A percentile compares a stretch with the other conserved stretches of the same genome.
Evolutionary conservation across 2,113 vertebrate species (phyloP).

Genomic region (Pygathrix nemaeus): DNA sequence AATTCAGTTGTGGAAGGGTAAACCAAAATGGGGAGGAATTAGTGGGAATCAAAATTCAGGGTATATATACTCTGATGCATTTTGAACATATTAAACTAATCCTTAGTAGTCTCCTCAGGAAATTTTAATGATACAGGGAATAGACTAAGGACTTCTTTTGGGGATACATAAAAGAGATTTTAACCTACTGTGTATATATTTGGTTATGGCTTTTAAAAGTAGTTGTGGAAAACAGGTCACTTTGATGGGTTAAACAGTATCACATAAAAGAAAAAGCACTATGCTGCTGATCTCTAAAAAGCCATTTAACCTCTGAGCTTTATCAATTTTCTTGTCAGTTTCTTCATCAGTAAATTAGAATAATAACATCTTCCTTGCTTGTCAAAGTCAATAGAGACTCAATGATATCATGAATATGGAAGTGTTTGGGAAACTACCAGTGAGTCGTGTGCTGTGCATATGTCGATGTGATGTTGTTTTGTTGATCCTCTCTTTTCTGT

Average conservation of each 20-base stretch:
- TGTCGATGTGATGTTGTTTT: background rate
- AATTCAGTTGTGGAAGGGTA: slow-evolving; percentile 29
- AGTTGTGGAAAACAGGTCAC: background rate
- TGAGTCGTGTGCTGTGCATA: background rate
- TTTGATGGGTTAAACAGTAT: background rate
- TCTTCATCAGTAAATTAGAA: background rate
- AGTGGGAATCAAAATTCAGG: background rate
- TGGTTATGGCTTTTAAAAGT: background rate
- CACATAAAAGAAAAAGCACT: background rate
- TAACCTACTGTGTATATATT: background rate
- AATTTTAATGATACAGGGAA: slow-evolving; percentile 26
- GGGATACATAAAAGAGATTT: background rate
- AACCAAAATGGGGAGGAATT: slow-evolving; percentile 61
- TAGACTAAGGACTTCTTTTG: background rate
- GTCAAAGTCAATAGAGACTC: background rate
- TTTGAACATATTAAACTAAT: slow-evolving; percentile 62
- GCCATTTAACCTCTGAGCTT: background rate
- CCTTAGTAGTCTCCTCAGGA: background rate
- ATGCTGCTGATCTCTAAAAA: background rate
- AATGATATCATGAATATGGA: background rate
- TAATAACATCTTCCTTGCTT: background rate
- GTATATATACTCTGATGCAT: background rate
- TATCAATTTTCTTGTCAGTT: background rate
- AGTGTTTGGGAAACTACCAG: background rate
- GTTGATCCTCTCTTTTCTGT: background rate